phyloP scores from a whole-genome alignment of 2,113 vertebrate genomes.

The Miniopterus natalensis region DNA sequence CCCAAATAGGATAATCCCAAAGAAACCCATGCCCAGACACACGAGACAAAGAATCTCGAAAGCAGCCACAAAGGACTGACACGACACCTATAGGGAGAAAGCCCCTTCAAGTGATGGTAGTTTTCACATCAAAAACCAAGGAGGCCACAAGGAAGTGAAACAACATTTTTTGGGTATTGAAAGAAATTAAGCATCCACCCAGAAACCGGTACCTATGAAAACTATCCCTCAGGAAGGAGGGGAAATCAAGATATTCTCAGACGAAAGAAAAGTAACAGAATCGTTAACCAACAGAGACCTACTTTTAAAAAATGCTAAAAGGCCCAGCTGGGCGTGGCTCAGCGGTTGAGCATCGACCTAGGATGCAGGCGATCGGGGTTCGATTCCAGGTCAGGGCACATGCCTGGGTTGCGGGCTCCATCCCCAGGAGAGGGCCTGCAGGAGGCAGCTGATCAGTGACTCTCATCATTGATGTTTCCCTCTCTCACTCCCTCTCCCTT shows the following conservation, averaged over 20 bases:
- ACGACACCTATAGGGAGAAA: not conserved
- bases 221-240: not conserved
- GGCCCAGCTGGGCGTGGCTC: too few species aligned
- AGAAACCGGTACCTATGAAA: not conserved
- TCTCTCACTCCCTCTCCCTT: too few species aligned
- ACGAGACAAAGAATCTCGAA: not conserved
- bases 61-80: not conserved
- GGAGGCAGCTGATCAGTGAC: too few species aligned
- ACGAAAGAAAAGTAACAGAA: not conserved
- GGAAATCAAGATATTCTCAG: not conserved
- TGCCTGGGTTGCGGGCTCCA: too few species aligned
- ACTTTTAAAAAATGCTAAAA: not conserved
- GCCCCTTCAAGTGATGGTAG: not conserved
- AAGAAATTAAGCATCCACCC: not conserved
- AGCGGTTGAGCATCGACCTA: too few species aligned
- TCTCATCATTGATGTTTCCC: too few species aligned
- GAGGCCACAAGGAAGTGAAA: not conserved
- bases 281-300: not conserved
- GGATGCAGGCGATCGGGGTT: too few species aligned
- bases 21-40: not conserved
- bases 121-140: not conserved
- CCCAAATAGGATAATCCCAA: not conserved
- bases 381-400: too few species aligned
- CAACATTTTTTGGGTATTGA: not conserved
- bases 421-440: too few species aligned